These are phyloP conservation scores for Mythimna loreyi DNA, from an alignment of 2,888 invertebrate genomes.

Conservation along the genomic window DNA sequence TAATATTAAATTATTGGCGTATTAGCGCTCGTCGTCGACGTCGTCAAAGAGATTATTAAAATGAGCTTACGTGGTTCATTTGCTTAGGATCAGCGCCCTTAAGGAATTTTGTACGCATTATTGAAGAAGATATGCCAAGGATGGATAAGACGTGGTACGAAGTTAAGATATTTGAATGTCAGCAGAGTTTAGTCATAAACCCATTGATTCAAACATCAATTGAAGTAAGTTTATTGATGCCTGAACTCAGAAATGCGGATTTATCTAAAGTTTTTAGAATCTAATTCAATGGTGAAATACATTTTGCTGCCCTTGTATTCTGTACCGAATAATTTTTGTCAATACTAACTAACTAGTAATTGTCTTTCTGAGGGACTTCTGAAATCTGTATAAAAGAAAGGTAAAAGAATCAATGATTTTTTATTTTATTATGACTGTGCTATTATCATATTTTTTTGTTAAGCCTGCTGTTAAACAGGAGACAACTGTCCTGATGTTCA, in stretches of 20 bases:
- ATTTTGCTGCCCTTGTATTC: not conserved
- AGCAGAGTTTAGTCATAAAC: slow-evolving; percentile 7
- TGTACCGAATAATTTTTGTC: not conserved
- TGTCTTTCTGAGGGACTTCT: not conserved
- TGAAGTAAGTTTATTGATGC: not conserved
- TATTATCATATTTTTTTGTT: not conserved
- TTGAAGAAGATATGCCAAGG: slow-evolving; percentile 16
- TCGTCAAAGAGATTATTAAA: slow-evolving; percentile 41
- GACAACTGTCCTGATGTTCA: not conserved
- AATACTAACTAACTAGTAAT: not conserved
- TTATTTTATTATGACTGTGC: no score
- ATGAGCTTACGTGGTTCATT: slow-evolving; percentile 45
- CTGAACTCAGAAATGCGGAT: no score
- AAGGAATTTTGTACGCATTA: slow-evolving; percentile 31
- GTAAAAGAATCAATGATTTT: not conserved
- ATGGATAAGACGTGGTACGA: not conserved
- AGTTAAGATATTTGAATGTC: slow-evolving; percentile 13
- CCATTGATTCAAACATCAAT: not conserved
- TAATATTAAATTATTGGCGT: slow-evolving; percentile 33
- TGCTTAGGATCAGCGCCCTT: slow-evolving; percentile 28
- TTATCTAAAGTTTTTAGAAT: no score
- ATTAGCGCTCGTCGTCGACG: slow-evolving; percentile 17
- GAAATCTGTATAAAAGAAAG: not conserved
- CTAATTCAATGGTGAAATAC: not conserved
- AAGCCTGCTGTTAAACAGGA: not conserved